Percentiles rank a stretch among this genome's conserved stretches.
Evolutionary conservation across 2,113 vertebrate species (phyloP).

Genomic region (Calidris pugnax): DNA sequence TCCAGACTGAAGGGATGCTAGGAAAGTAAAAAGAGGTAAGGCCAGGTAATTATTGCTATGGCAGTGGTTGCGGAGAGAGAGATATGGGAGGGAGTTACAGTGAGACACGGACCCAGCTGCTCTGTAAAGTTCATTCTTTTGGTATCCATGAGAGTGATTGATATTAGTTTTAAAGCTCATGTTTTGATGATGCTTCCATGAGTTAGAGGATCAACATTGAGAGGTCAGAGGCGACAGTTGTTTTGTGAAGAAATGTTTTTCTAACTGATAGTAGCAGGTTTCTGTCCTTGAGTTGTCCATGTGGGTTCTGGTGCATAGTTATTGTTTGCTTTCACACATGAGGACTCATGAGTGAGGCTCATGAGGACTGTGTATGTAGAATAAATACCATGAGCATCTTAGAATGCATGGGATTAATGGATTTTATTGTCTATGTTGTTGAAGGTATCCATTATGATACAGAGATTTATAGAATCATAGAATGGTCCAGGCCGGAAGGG

Average conservation of each 20-base stretch:
- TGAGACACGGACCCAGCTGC: background rate
- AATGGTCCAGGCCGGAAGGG: no score
- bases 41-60: background rate
- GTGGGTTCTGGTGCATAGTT: background rate
- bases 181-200: background rate
- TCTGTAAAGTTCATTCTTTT: background rate
- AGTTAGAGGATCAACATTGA: background rate
- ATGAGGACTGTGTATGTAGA: background rate
- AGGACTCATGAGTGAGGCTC: no score
- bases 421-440: background rate
- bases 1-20: background rate
- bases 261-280: background rate
- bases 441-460: background rate
- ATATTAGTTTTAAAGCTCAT: background rate
- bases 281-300: background rate
- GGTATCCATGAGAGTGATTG: background rate
- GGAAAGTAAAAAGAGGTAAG: background rate
- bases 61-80: background rate
- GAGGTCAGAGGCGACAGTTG: background rate
- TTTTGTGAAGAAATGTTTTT: background rate
- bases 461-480: no score
- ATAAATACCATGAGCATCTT: background rate
- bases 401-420: background rate
- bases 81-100: background rate
- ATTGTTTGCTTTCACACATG: background rate